Evolutionary conservation across 2,888 invertebrate genomes (phyloP).

Genomic region (Teleogryllus oceanicus): DNA sequence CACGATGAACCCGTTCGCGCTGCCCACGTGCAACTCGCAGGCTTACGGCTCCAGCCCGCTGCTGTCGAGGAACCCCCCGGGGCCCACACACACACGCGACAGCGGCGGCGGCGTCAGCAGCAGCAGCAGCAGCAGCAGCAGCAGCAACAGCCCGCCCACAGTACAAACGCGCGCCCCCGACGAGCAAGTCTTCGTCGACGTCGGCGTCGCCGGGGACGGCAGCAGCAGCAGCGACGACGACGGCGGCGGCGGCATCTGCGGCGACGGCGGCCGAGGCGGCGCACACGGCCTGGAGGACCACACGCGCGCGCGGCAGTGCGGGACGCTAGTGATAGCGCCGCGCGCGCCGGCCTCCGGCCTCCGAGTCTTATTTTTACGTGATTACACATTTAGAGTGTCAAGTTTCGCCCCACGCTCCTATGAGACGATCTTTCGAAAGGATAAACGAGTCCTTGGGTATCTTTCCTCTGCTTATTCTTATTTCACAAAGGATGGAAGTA

Average conservation of each 20-base stretch:
- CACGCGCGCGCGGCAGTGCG: not conserved
- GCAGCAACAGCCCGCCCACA: not conserved
- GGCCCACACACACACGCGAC: not conserved
- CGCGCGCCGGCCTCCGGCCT: not conserved
- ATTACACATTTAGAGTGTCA: not conserved
- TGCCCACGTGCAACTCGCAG: conserved; percentile 85
- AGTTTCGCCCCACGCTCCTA: conserved; percentile 7
- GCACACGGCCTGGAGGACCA: not conserved
- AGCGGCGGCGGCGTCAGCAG: not conserved
- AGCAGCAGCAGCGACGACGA: not conserved
- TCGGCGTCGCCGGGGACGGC: not conserved
- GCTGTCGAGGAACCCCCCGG: conserved; percentile 12
- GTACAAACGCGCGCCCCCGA: not conserved
- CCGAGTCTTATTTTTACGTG: conserved; percentile 1
- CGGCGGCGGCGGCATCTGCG: not conserved
- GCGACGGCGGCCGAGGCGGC: not conserved
- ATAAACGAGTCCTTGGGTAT: conserved; percentile 7
- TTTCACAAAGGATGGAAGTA: not conserved
- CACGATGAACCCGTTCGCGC: conserved; percentile 82
- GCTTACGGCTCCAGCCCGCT: conserved; percentile 71
- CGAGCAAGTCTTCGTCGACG: not conserved
- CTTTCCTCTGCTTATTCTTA: conserved; percentile 19
- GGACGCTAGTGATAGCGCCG: not conserved
- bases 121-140: conserved; percentile 37
- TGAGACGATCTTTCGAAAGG: conserved; percentile 3